A percentile compares a stretch with the other conserved stretches of the same genome.
phyloP scores from a whole-genome alignment of 1,140 invertebrate genomes.

The Lepidurus packardi region DNA sequence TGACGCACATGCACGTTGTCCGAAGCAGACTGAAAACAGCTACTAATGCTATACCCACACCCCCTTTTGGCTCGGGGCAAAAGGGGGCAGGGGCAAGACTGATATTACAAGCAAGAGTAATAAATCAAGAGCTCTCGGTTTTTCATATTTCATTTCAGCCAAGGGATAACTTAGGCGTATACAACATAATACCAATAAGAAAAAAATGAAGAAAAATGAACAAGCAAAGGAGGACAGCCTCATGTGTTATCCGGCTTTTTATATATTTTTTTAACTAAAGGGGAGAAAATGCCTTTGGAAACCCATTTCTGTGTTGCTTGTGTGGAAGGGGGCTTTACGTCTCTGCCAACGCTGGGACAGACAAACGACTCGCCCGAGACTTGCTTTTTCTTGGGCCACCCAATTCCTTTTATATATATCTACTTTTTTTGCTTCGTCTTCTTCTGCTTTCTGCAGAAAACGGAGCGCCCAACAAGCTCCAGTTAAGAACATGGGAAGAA shows the following conservation, averaged over 20 bases:
- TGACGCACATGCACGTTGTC: background rate
- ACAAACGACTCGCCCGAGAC: conserved; percentile 13
- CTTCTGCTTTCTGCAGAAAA: background rate
- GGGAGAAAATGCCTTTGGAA: conserved; percentile 15
- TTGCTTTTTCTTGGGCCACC: background rate
- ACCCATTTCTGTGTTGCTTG: conserved; percentile 5
- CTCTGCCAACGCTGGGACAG: conserved; percentile 17
- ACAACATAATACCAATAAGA: conserved; percentile 19
- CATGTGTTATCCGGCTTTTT: conserved; percentile 15
- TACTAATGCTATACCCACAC: background rate
- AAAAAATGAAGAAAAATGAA: conserved; percentile 7
- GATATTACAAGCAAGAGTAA: conserved; percentile 3
- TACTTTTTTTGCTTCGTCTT: background rate
- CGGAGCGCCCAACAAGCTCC: background rate
- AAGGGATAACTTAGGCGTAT: background rate
- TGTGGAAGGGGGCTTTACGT: conserved; percentile 12
- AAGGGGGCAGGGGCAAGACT: background rate
- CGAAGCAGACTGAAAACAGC: conserved; percentile 2
- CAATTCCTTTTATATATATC: background rate
- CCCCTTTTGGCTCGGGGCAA: background rate
- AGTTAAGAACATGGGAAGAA: background rate
- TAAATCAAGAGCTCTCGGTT: conserved; percentile 14
- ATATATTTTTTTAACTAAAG: background rate
- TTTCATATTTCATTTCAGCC: conserved; percentile 17
- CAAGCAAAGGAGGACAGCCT: conserved; percentile 8